These are phyloP conservation scores for Aleadryas rufinucha DNA, from an alignment of 2,113 vertebrate species.

Conservation along the genomic window DNA sequence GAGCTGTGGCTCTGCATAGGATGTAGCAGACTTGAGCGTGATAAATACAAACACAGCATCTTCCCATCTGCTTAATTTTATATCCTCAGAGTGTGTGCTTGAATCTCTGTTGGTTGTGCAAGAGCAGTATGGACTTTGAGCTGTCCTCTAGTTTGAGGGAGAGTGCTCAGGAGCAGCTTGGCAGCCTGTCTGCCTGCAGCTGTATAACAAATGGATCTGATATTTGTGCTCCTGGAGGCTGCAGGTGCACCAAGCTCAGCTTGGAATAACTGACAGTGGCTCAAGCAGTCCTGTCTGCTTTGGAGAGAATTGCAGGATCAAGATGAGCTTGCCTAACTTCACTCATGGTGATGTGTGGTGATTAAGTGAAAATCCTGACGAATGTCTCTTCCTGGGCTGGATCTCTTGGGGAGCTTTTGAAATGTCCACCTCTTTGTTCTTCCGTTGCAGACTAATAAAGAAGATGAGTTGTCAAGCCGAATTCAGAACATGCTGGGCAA, in stretches of 20 bases:
- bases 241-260: neutral
- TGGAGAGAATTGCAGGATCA: neutral
- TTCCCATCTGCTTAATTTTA: neutral
- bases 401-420: neutral
- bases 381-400: neutral
- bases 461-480: conserved; percentile 88
- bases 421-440: neutral
- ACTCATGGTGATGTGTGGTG: neutral
- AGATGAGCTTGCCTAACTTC: neutral
- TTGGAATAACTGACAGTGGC: neutral
- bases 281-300: neutral
- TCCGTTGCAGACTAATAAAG: conserved; percentile 83
- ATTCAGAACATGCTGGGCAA: conserved; percentile 91
- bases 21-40: neutral
- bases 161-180: neutral
- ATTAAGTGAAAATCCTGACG: neutral
- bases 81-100: neutral
- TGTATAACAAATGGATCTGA: neutral
- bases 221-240: neutral
- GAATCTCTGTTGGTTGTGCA: neutral
- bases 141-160: neutral
- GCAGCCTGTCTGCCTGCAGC: neutral
- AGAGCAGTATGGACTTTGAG: neutral
- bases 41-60: neutral
- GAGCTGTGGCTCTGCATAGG: neutral